Percentiles rank a stretch among this genome's conserved stretches.
Evolutionary conservation across 2,797 vertebrate species (phyloP).

Genomic region (Nothura maculosa): DNA sequence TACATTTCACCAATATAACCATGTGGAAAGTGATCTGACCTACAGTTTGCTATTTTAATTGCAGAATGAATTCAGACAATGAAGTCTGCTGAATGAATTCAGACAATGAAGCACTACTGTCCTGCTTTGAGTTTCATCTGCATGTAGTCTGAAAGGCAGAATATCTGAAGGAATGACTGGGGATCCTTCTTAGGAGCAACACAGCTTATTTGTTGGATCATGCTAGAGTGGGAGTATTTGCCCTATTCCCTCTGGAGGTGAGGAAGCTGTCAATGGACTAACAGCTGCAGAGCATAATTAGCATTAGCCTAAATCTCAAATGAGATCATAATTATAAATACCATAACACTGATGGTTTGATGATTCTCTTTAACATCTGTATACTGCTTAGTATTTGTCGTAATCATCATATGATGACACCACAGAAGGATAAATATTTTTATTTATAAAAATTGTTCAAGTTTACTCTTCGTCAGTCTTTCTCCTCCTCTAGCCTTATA

Average conservation of each 20-base stretch:
- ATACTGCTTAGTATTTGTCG: background rate
- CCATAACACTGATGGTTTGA: background rate
- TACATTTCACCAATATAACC: background rate
- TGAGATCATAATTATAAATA: constrained; percentile 49
- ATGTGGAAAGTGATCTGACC: background rate
- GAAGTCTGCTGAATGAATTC: background rate
- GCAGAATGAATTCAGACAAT: background rate
- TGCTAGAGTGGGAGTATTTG: background rate
- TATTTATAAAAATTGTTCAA: background rate
- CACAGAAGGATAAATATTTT: background rate
- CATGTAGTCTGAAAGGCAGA: background rate
- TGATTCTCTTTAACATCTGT: background rate
- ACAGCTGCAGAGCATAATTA: constrained; percentile 25
- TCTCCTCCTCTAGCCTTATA: background rate
- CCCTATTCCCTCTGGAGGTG: background rate
- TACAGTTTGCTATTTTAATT: background rate
- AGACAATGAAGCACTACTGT: background rate
- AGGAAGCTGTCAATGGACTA: background rate
- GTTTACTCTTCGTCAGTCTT: background rate
- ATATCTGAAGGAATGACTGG: background rate
- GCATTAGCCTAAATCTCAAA: constrained; percentile 7
- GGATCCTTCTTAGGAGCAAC: background rate
- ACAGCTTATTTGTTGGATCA: background rate
- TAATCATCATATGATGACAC: background rate
- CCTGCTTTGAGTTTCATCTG: background rate